Evolutionary conservation across 2,797 vertebrate genomes (phyloP).

Genomic region (Tympanoctomys barrerae): DNA sequence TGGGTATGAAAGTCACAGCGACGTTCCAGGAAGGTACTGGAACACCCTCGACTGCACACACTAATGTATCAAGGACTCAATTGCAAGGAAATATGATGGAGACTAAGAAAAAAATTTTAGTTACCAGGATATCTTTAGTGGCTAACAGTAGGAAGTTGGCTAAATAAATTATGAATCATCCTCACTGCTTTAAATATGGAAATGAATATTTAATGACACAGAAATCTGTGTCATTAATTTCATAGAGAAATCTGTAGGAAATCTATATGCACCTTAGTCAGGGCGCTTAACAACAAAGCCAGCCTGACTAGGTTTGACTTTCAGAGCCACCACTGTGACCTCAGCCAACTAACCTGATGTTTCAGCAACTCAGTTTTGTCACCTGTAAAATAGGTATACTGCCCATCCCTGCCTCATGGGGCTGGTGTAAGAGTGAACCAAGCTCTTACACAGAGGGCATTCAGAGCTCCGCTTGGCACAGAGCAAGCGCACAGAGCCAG

Average conservation of each 20-base stretch:
- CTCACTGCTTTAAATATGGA: conserved; percentile 47
- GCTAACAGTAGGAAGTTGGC: conserved; percentile 21
- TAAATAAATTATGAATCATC: conserved; percentile 45
- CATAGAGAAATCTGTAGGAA: not conserved
- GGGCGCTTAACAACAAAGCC: conserved; percentile 13
- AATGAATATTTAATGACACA: conserved; percentile 44
- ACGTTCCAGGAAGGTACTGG: conserved; percentile 35
- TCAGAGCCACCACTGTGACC: conserved; percentile 18
- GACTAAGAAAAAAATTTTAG: conserved; percentile 22
- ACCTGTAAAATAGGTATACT: conserved; percentile 39
- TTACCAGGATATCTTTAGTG: conserved; percentile 9
- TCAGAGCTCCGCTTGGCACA: conserved; percentile 8
- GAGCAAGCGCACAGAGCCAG: not conserved
- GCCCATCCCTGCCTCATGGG: not conserved
- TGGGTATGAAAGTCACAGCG: not conserved
- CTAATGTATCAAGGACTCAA: not conserved
- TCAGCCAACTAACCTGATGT: not conserved
- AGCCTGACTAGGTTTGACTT: not conserved
- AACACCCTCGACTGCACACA: conserved; percentile 27
- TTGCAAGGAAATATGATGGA: not conserved
- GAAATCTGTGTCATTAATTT: not conserved
- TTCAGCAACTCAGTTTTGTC: conserved; percentile 41
- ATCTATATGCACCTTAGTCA: not conserved
- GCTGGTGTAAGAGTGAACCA: conserved; percentile 19
- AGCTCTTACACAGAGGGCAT: not conserved